Conservation (phyloP, 2,113 vertebrate species). For the Mastomys natalensis region DNA sequence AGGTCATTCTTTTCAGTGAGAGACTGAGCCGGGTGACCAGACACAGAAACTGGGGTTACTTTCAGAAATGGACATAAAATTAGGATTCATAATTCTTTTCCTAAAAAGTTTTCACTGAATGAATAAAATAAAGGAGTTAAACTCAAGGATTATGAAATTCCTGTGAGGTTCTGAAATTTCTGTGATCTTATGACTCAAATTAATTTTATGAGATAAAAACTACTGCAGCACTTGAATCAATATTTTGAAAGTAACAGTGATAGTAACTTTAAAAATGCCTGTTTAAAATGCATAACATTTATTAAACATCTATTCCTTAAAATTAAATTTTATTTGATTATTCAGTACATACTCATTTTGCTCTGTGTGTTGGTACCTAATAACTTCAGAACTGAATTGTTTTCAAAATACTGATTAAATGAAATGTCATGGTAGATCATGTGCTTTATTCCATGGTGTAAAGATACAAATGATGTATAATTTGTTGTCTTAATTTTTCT, state of each 20-base stretch:
- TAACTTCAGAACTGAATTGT: constrained; percentile 76
- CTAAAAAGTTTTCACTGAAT: constrained; percentile 73
- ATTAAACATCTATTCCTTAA: neutral
- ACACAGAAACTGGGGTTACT: constrained; percentile 78
- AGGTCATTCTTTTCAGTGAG: constrained; percentile 90
- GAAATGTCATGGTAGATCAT: constrained; percentile 51
- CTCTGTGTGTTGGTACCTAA: constrained; percentile 65
- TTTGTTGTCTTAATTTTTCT: neutral
- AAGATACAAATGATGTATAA: constrained; percentile 49
- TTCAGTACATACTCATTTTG: neutral
- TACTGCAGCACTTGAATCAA: neutral
- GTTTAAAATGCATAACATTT: neutral
- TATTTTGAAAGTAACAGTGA: neutral
- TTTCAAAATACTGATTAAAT: constrained; percentile 65
- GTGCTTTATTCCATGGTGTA: neutral
- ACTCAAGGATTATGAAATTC: neutral
- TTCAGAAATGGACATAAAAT: constrained; percentile 80
- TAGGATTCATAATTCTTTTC: constrained; percentile 79
- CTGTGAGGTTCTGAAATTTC: constrained; percentile 55
- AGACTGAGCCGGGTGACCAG: constrained; percentile 82
- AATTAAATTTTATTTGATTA: neutral
- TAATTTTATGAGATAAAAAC: constrained; percentile 10
- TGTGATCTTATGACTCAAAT: constrained; percentile 55
- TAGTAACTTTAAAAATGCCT: neutral
- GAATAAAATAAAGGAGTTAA: constrained; percentile 55